Base-by-base conservation (phyloP, 2,888 invertebrate species). In the Hybos culiciformis region DNA sequence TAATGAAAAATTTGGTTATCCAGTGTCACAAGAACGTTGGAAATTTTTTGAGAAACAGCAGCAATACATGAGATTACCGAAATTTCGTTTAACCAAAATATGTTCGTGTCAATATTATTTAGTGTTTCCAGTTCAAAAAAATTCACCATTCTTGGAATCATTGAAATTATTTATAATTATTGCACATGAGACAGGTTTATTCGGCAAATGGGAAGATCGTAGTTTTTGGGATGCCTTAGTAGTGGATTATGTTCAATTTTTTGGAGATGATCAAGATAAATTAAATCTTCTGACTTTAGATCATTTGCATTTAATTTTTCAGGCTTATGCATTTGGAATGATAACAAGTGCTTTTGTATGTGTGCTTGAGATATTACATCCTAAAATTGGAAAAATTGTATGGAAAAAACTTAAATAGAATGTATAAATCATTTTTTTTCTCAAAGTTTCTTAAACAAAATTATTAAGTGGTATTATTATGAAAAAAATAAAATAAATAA, bases 1-100 rank as follows among this genome's bases (percentile, higher is more conserved):
- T 2, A 60, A 61, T 23, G 49, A 49, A 2, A 50, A 46, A 0
- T 61, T 37, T 24, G 61, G 55, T 5, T 61, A 56, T 39, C 52
- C 55, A 5, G 41, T 55, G 4, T 50, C 55, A 39, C 44, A 50
- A 3, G 62, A 61, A 50, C 62, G 61, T 12, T 61, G 62, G 62
- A 17, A 41, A 0, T 56, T 57, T 19, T 37, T 62, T 2, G 43
- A 52, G n/a, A 46, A 50, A 43, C 60, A 60, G 26, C 61, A 61
- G 39, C 15, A 24, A 1, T 53, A 51, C 37, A 34, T 59, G 3
- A 46, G 23, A 1, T 47, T 48, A 14, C 61, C 62, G 2, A 33
- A 55, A 8, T 61, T 61, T 42, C 51, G 53, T 1, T n/a, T 51
- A 0, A 54, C 60, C 0, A 29, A 50, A 0, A 57, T 61, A 4